phyloP scores from a whole-genome alignment of 2,113 vertebrate genomes.

The Agelaius tricolor region DNA sequence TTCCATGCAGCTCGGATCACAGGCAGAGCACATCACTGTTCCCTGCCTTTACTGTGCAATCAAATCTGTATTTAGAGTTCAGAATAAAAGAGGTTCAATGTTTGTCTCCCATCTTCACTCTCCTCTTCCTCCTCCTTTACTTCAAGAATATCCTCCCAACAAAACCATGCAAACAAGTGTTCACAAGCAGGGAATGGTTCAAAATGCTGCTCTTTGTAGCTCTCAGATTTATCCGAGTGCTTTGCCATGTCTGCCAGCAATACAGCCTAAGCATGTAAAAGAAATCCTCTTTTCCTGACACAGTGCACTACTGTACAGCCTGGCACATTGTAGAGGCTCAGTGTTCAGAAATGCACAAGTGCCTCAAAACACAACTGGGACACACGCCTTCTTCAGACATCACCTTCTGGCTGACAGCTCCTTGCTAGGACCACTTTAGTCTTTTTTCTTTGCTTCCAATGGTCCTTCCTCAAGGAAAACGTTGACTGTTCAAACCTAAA shows the following conservation, averaged over 20 bases:
- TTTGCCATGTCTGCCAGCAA: neutral
- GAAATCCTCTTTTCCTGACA: neutral
- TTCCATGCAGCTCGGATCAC: neutral
- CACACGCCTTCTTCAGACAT: neutral
- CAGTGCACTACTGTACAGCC: neutral
- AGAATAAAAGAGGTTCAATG: neutral
- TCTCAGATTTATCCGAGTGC: neutral
- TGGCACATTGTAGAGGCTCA: neutral
- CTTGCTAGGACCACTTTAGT: neutral
- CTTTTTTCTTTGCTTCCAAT: neutral
- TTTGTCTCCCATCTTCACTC: neutral
- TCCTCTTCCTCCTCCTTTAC: neutral
- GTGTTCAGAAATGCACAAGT: neutral
- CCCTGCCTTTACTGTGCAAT: neutral
- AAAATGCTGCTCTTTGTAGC: neutral
- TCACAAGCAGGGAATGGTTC: neutral
- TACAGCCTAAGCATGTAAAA: neutral
- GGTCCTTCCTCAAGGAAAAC: neutral
- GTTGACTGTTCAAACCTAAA: neutral
- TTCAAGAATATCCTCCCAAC: neutral
- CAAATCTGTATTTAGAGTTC: neutral
- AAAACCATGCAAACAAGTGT: neutral
- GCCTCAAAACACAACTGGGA: neutral
- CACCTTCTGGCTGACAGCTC: neutral
- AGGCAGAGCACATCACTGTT: accelerated